Evolutionary conservation across 2,797 vertebrate genomes (phyloP), one percentile per base, ranked within the genome.

Genomic region (Sebastes nivosus): DNA sequence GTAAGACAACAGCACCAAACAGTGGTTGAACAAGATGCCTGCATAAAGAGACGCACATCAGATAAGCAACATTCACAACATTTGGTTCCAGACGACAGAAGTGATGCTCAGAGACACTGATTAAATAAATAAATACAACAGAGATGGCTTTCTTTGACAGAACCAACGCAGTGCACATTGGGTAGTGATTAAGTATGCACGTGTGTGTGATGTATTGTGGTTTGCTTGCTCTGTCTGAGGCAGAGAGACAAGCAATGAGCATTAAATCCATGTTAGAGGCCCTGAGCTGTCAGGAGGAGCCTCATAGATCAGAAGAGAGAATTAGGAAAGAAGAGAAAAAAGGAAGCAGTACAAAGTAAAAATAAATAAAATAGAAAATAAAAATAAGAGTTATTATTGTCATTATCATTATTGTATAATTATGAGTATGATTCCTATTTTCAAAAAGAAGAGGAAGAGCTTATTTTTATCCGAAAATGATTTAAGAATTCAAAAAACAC

Each of bases 1-100:
- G 84, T 90, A 84, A 94, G 90, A 92, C 94, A 93, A 94, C 93
- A 95, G 93, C 94, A 94, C 91, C 93, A 87, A 93, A 91, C 85
- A 88, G 94, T 87, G 94, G 93, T 29, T 79, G 86, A 90, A 90
- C 14, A 74, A 79, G 67, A 87, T 64, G 87, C 61, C 75, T 90
- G 85, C 87, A 87, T 71, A 73, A 84, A 79, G n/a, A 89, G 72
- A 71, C 63, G 30, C 9, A 6, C 57, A 75, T 63, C 38, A 34
- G 65, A 73, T 74, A 55, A 80, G 61, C 72, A 77, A 54, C 72
- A 30, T 65, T 79, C 75, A 80, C 77, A 72, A 57, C 72, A 64
- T 81, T 34, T 70, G 74, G 57, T 72, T 82, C 29, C 6, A 16
- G 63, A 22, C 61, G 55, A 79, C 32, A 54, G 54, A 50, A 61